Conservation (phyloP, 2,888 invertebrate genomes). For the Andrena marginata region DNA sequence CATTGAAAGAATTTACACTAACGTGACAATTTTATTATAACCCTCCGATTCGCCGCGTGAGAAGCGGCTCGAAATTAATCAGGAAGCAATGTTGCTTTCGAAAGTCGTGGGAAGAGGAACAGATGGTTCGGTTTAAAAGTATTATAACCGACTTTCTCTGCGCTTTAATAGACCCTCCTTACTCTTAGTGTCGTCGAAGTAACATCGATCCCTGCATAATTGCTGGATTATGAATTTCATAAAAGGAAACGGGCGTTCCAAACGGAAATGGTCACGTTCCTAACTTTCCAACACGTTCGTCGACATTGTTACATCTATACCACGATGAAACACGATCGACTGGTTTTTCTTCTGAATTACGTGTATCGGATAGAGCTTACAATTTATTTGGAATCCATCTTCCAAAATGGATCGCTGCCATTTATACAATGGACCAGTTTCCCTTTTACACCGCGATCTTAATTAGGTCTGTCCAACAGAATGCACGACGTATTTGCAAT, state of each 20-base stretch:
- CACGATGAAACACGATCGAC: no score
- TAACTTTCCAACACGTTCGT: no score
- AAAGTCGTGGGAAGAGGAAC: constrained; percentile 60
- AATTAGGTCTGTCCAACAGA: no score
- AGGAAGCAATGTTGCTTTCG: constrained; percentile 52
- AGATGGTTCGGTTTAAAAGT: constrained; percentile 50
- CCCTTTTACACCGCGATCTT: no score
- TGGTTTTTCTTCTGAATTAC: no score
- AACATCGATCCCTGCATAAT: not conserved
- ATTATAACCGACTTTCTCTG: constrained; percentile 52
- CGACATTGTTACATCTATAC: no score
- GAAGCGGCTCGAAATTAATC: constrained; percentile 39
- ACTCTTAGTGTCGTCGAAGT: constrained; percentile 24
- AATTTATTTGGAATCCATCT: no score
- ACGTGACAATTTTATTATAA: not conserved
- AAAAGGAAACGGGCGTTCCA: not conserved
- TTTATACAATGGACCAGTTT: no score
- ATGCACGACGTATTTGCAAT: no score
- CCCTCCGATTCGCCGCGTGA: not conserved
- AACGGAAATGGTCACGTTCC: not conserved
- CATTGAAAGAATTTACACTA: no score
- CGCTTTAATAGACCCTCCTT: constrained; percentile 45
- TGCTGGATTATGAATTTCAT: constrained; percentile 30
- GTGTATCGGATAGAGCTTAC: no score
- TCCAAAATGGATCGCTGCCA: no score